Evolutionary conservation across 2,113 vertebrate species (phyloP), one percentile per base, ranked within the genome.

Genomic region (Mastomys natalensis): DNA sequence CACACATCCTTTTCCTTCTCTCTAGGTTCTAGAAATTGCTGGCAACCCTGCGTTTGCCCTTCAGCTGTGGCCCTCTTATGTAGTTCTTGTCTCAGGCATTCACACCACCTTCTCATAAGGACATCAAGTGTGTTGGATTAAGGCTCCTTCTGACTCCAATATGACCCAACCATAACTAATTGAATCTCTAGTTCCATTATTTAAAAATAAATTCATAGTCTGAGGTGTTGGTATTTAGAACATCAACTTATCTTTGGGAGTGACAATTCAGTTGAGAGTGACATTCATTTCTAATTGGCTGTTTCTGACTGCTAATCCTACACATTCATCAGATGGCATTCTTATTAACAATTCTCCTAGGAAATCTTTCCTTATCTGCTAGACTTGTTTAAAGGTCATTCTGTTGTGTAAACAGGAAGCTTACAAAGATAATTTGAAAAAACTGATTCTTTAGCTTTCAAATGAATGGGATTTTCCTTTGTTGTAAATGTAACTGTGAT

Each of bases 311-410:
- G 81, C 40, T 88, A 51, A 84, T 68, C 43, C 76, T 87, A 73
- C 55, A 68, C 10, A 37, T 60, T 66, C 6, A 48, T 68, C 24
- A 94, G n/a, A 51, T 68, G 8, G 58, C 55, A 68, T 58, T 13
- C 21, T 77, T 89, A 3, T 37, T 68, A 70, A 53, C 51, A 88
- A 34, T 76, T 91, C 48, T 88, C 15, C 15, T 76, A 93, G 58
- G 68, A 87, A 91, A 62, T 87, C 10, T 93, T 94, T 84, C 22
- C 29, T 94, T 74, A 21, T 82, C 31, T 91, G 17, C 17, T 82
- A 90, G 84, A 51, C 74, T 58, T 87, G 64, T 58, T 66, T 76
- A 81, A 88, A 43, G 55, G 22, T 31, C 60, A 94, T 26, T 91
- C 13, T 55, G 86, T 22, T 82, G 45, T 68, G 55, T 86, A 94